Evolutionary conservation across 1,140 invertebrate genomes (phyloP), one percentile per base, ranked within the genome.

Genomic region (Drosophila nigrodunni): DNA sequence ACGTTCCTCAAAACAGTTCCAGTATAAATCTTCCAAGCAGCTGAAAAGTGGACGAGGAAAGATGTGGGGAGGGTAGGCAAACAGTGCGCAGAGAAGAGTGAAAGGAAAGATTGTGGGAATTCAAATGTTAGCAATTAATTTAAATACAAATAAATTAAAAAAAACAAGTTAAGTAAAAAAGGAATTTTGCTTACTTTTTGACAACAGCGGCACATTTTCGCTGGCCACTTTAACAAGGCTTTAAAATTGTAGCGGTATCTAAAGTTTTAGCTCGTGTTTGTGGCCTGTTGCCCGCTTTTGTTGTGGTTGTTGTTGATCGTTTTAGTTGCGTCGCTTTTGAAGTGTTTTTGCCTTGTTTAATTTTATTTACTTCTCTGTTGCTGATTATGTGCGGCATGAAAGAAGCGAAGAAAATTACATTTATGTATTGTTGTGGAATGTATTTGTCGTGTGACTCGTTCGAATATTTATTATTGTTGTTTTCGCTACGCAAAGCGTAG

Each of bases 1-100:
- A 70, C 93, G 92, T 82, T 94, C 94, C 77, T 94, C 94, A 75
- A 94, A 94, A 82, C 94, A 94, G 64, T 93, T 93, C 94, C 94
- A 94, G 91, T 94, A 94, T 77, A 93, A 92, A 61, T 94, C 93
- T 92, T 94, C 94, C 92, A 94, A 92, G 78, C 94, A 94, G 80
- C 94, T 94, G 92, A 54, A 93, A 68, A 30, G 34, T 55, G 9
- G 18, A 59, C 34, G 9, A 60, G 43, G 49, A 30, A 60, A 54
- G 54, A 18, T 41, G 30, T 49, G 11, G 15, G 7, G 43, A 3
- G 30, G 18, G 21, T 15, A 4, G 35, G 18, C 18, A 21, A 21
- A 34, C 44, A 21, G 15, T 15, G 34, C 37, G 59, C 1, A 21
- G 47, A 8, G 21, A 30, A 25, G 25, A 7, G 37, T 41, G 54